Conservation (phyloP, 2,113 vertebrate genomes). For the Pristiophorus japonicus region DNA sequence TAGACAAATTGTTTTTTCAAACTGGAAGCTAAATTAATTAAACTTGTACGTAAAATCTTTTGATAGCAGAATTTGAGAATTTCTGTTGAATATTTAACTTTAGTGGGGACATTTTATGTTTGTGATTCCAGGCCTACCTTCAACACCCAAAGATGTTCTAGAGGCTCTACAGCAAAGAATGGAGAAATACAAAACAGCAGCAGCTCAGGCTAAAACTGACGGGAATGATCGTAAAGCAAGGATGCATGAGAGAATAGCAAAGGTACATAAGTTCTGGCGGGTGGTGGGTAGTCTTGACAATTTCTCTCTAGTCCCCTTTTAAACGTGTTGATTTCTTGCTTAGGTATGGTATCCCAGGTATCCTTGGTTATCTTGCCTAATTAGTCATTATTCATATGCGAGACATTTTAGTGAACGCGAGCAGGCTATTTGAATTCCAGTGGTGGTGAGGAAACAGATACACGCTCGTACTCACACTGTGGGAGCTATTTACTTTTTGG, state of each 20-base stretch:
- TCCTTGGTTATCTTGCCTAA: neutral
- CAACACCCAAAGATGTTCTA: slow-evolving; percentile 67
- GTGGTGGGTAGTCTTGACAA: neutral
- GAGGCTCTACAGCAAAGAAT: slow-evolving; percentile 82
- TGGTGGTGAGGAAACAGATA: neutral
- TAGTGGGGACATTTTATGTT: neutral
- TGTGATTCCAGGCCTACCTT: slow-evolving; percentile 45
- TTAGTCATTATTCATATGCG: neutral
- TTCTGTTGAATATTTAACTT: neutral
- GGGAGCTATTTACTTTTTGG: neutral
- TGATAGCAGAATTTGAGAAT: neutral
- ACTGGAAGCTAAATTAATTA: neutral
- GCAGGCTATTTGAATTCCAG: neutral
- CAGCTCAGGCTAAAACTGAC: slow-evolving; percentile 70
- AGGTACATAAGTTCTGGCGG: slow-evolving; percentile 57
- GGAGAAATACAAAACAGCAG: slow-evolving; percentile 75
- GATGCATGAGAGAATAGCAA: slow-evolving; percentile 89
- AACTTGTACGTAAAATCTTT: neutral
- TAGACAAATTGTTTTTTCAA: neutral
- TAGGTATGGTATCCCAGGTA: neutral
- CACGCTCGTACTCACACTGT: neutral
- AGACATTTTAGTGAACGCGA: neutral
- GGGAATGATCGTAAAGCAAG: slow-evolving; percentile 84
- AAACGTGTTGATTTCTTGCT: neutral
- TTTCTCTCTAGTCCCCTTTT: neutral